phyloP scores from a whole-genome alignment of 2,113 vertebrate genomes.

The Pseudopodoces humilis region DNA sequence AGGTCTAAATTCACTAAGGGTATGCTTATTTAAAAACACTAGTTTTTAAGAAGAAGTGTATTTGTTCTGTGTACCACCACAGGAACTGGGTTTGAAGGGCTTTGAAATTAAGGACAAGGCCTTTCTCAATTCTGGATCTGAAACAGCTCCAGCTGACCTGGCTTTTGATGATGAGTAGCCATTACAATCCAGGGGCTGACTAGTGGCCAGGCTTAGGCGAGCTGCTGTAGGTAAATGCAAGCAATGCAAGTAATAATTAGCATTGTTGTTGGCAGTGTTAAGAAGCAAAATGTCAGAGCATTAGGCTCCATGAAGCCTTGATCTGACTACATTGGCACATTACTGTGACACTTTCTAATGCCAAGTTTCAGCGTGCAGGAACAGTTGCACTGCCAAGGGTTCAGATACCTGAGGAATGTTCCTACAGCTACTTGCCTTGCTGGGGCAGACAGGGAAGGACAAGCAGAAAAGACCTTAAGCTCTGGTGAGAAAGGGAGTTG shows the following conservation, averaged over 20 bases:
- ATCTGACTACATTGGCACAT: neutral
- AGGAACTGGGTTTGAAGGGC: neutral
- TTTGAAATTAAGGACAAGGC: neutral
- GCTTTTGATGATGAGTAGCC: neutral
- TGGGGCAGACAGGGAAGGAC: neutral
- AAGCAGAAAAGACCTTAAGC: neutral
- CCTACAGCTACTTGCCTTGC: neutral
- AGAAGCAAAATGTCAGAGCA: neutral
- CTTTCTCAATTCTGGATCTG: neutral
- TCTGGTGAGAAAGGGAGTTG: neutral
- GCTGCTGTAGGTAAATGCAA: neutral
- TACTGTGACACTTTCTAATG: neutral
- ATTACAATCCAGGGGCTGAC: neutral
- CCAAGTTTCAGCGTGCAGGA: neutral
- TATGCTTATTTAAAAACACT: accelerated
- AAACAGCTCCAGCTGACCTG: neutral
- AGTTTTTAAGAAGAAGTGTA: accelerated
- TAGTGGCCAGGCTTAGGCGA: neutral
- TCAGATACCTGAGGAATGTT: neutral
- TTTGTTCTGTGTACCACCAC: neutral
- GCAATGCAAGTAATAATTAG: neutral
- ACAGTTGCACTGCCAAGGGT: neutral
- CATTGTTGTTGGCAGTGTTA: neutral
- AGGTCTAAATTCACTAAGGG: neutral
- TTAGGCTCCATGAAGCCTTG: neutral